A percentile compares a stretch with the other conserved stretches of the same genome.
Conservation (phyloP, 2,888 invertebrate species). For the Hypolimnas misippus region DNA sequence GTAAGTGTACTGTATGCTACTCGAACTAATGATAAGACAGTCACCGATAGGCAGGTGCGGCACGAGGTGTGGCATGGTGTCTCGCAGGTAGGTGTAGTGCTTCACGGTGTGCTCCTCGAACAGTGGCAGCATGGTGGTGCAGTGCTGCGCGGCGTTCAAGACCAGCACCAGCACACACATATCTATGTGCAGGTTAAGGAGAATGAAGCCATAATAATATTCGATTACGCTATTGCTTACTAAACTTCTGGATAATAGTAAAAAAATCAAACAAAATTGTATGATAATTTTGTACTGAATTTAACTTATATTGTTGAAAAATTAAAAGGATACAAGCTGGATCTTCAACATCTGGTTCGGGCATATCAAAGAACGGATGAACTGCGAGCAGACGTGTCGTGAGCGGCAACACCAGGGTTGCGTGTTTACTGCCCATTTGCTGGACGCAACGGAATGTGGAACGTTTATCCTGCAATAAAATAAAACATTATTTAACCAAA, state of each 20-base stretch:
- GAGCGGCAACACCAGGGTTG: slow-evolving; percentile 94
- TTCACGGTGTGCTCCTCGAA: slow-evolving; percentile 96
- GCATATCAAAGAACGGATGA: slow-evolving; percentile 98
- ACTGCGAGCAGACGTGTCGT: slow-evolving; percentile 94
- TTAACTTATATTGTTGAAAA: too few species aligned
- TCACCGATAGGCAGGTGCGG: slow-evolving; percentile 86
- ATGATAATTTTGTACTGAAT: too few species aligned
- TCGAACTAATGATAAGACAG: slow-evolving; percentile 26
- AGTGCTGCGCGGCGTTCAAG: slow-evolving; percentile 96
- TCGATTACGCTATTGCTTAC: too few species aligned
- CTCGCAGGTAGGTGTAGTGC: slow-evolving; percentile 96
- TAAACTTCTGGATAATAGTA: too few species aligned
- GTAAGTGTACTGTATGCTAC: too few species aligned
- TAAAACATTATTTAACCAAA: background rate
- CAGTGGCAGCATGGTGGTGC: slow-evolving; percentile 94
- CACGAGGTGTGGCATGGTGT: slow-evolving; percentile 96
- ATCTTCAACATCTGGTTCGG: slow-evolving; percentile 98
- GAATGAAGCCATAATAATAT: too few species aligned
- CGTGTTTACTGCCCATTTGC: slow-evolving; percentile 94
- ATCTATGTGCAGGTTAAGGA: slow-evolving; percentile 70
- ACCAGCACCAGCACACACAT: slow-evolving; percentile 96
- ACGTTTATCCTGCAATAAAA: slow-evolving; percentile 82
- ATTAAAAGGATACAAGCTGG: slow-evolving; percentile 93
- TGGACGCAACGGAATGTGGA: slow-evolving; percentile 94
- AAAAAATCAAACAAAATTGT: too few species aligned